Percentiles rank a stretch among this genome's conserved stretches.
Evolutionary conservation across 2,113 vertebrate species (phyloP).

Genomic region (Heteronetta atricapilla): DNA sequence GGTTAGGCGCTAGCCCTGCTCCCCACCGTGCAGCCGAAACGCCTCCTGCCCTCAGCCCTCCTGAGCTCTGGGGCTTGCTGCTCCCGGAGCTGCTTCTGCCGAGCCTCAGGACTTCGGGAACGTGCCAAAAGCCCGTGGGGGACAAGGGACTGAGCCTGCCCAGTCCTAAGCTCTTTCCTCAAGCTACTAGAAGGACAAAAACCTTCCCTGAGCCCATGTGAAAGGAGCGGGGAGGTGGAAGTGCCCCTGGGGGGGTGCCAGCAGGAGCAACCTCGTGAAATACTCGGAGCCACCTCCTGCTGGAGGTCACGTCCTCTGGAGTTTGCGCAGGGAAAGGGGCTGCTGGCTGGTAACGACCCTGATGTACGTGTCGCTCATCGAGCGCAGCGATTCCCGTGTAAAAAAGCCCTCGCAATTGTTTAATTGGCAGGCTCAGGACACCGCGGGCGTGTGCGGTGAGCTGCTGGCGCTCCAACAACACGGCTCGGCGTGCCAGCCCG

Average conservation of each 20-base stretch:
- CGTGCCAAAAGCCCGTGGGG: fast-evolving
- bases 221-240: neutral
- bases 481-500: neutral
- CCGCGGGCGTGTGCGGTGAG: neutral
- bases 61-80: too few species aligned
- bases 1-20: neutral
- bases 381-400: neutral
- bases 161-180: neutral
- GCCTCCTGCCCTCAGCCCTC: too few species aligned
- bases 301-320: neutral
- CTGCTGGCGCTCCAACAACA: neutral
- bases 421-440: neutral
- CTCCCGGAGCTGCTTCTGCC: too few species aligned
- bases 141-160: neutral
- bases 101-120: neutral
- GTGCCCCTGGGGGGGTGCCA: neutral
- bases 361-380: neutral
- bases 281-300: neutral
- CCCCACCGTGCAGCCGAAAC: neutral
- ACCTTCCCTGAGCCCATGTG: neutral
- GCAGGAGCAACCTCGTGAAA: neutral
- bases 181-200: neutral
- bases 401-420: neutral
- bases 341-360: neutral
- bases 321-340: neutral